Percentiles rank a stretch among this genome's conserved stretches.
Conservation (phyloP, 1,140 invertebrate genomes). For the Popillia japonica region DNA sequence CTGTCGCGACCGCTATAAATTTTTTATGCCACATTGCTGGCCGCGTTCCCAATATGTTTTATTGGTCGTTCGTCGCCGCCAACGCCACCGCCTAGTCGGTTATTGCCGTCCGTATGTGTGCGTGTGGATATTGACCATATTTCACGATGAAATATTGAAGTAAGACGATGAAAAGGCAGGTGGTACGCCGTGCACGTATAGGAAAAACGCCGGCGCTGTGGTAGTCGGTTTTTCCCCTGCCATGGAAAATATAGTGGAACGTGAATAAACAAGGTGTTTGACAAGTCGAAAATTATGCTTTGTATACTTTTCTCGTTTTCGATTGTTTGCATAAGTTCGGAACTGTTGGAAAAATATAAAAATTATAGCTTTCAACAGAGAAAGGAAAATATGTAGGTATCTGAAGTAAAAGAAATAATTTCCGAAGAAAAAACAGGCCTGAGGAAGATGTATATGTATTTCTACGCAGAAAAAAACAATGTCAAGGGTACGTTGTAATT, state of each 20-base stretch:
- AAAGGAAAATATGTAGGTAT: too few relatives aligned
- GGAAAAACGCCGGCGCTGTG: too few relatives aligned
- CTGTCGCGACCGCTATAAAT: neutral
- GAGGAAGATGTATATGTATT: too few relatives aligned
- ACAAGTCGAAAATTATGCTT: neutral
- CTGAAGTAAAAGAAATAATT: too few relatives aligned
- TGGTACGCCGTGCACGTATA: too few relatives aligned
- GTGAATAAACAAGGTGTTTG: neutral
- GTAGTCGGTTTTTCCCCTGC: neutral
- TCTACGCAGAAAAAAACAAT: too few relatives aligned
- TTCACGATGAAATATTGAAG: conserved; percentile 27
- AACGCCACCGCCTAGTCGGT: too few relatives aligned
- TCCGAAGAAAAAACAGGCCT: too few relatives aligned
- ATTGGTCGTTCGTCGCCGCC: neutral
- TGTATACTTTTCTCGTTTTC: neutral
- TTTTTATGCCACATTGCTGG: conserved; percentile 32
- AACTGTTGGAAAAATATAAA: too few relatives aligned
- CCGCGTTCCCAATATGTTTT: conserved; percentile 7
- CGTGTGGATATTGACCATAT: neutral
- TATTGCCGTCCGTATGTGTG: neutral
- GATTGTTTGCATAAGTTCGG: too few relatives aligned
- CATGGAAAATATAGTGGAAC: neutral
- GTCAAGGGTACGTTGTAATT: too few relatives aligned
- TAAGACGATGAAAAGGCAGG: conserved; percentile 14
- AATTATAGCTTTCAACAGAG: too few relatives aligned